phyloP scores from a whole-genome alignment of 2,113 vertebrate genomes.

The Pteronura brasiliensis region DNA sequence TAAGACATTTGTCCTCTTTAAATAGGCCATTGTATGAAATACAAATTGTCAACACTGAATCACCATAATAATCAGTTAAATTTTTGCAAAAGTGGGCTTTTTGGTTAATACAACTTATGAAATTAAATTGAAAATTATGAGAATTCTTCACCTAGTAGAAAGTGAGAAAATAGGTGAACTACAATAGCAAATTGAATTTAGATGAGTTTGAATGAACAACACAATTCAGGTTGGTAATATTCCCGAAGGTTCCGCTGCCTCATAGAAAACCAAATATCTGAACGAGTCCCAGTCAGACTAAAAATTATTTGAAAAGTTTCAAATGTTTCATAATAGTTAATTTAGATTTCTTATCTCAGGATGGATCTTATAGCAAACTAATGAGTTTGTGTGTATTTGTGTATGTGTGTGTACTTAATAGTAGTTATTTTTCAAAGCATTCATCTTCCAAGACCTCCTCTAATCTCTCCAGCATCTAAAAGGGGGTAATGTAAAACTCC shows the following conservation, averaged over 20 bases:
- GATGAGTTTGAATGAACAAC: conserved; percentile 59
- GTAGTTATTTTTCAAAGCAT: conserved; percentile 60
- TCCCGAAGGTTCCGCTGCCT: conserved; percentile 69
- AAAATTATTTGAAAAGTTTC: conserved; percentile 60
- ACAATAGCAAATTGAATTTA: conserved; percentile 52
- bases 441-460: conserved; percentile 39
- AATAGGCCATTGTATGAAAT: background rate
- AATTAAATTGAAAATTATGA: conserved; percentile 64
- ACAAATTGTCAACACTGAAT: background rate
- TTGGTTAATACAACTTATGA: conserved; percentile 50
- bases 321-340: conserved; percentile 12
- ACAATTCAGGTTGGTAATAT: conserved; percentile 66
- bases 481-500: conserved; percentile 51
- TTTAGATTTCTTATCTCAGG: conserved; percentile 7
- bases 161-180: conserved; percentile 71
- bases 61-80: background rate
- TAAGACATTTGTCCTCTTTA: background rate
- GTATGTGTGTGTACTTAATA: background rate
- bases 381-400: background rate
- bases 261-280: conserved; percentile 70
- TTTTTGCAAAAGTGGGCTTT: background rate
- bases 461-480: conserved; percentile 51
- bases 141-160: conserved; percentile 54
- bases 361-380: conserved; percentile 19
- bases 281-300: conserved; percentile 61